Percentiles rank a stretch among this genome's conserved stretches.
These are phyloP conservation scores for Campoletis sonorensis DNA, from an alignment of 1,140 invertebrate genomes.

Conservation along the genomic window DNA sequence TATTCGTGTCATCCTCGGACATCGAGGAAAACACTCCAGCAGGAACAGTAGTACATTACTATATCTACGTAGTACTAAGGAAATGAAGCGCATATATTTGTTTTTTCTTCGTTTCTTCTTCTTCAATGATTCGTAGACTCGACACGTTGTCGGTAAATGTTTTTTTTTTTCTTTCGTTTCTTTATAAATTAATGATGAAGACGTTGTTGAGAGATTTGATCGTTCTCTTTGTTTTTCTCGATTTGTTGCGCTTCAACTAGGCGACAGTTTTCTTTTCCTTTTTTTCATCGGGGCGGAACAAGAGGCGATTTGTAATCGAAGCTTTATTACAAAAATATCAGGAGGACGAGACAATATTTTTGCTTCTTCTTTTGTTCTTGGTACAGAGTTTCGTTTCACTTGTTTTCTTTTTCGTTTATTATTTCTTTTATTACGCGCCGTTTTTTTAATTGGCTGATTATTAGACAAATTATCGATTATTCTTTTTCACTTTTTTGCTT, in stretches of 20 bases:
- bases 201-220: neutral
- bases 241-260: slow-evolving; percentile 23
- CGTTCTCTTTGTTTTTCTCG: neutral
- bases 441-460: slow-evolving; percentile 4
- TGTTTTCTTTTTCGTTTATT: slow-evolving; percentile 41
- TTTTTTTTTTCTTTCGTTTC: slow-evolving; percentile 25
- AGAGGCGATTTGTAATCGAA: slow-evolving; percentile 22
- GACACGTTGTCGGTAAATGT: neutral
- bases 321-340: slow-evolving; percentile 31
- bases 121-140: slow-evolving; percentile 14
- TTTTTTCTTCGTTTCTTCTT: slow-evolving; percentile 10
- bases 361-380: slow-evolving; percentile 9
- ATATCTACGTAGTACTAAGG: slow-evolving; percentile 29
- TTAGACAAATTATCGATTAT: neutral
- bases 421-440: slow-evolving; percentile 16
- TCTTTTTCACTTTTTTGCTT: neutral
- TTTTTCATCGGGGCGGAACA: slow-evolving; percentile 13
- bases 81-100: slow-evolving; percentile 20
- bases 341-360: slow-evolving; percentile 16
- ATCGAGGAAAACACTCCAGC: slow-evolving; percentile 30
- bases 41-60: slow-evolving; percentile 38
- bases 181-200: slow-evolving; percentile 13
- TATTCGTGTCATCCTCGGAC: slow-evolving; percentile 12
- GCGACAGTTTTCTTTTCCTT: neutral
- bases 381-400: neutral